Percentiles rank a stretch among this genome's conserved stretches.
Evolutionary conservation across 2,113 vertebrate genomes (phyloP).

Genomic region (Hemiscyllium ocellatum): DNA sequence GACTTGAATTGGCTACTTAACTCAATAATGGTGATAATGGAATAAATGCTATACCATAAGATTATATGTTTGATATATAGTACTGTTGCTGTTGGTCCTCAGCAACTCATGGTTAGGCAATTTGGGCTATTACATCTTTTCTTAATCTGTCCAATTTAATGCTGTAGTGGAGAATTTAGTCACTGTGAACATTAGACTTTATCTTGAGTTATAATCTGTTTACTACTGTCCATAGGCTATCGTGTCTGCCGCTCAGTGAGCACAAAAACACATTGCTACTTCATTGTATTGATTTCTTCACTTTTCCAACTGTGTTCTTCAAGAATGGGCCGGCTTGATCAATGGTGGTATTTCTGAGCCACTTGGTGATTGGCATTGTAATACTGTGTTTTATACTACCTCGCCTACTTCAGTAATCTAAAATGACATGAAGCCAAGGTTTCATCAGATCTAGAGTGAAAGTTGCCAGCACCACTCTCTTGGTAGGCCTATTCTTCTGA

Average conservation of each 20-base stretch:
- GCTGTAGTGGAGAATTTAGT: neutral
- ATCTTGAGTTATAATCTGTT: neutral
- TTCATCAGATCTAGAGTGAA: neutral
- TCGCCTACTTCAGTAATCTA: neutral
- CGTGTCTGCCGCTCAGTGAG: neutral
- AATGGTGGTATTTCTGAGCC: neutral
- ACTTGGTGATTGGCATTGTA: neutral
- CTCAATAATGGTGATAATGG: neutral
- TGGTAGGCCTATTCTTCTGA: neutral
- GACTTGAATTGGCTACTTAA: neutral
- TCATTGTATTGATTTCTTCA: neutral
- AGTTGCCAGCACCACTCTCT: neutral
- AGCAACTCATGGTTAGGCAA: neutral
- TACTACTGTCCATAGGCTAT: neutral
- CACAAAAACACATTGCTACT: neutral
- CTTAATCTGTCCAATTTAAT: neutral
- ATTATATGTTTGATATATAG: neutral
- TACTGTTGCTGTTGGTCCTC: neutral
- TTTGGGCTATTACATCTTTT: neutral
- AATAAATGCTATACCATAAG: neutral
- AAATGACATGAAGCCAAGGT: neutral
- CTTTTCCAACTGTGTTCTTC: neutral
- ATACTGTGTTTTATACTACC: neutral
- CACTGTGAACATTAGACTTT: neutral
- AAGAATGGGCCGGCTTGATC: neutral